phyloP scores from a whole-genome alignment of 2,797 vertebrate genomes.

The Ceryle rudis region DNA sequence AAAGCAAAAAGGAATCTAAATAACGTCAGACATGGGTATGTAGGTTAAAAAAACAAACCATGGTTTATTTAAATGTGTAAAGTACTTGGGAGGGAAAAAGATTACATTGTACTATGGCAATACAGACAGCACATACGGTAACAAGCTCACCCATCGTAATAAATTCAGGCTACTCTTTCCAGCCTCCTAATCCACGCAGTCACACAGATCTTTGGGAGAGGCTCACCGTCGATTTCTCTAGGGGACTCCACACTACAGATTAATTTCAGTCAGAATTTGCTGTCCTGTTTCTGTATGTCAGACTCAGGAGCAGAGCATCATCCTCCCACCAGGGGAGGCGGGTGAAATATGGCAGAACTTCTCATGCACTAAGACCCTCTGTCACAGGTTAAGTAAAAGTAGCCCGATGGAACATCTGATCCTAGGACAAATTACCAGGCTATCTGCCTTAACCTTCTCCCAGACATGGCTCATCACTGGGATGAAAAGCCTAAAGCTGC shows the following conservation, averaged over 20 bases:
- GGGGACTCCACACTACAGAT: not conserved
- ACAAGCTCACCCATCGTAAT: not conserved
- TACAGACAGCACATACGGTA: not conserved
- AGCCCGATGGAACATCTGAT: not conserved
- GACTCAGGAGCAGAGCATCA: not conserved
- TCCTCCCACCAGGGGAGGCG: conserved; percentile 55
- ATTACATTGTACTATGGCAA: conserved; percentile 36
- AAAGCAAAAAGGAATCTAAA: not conserved
- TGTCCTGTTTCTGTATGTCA: not conserved
- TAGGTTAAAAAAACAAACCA: conserved; percentile 67
- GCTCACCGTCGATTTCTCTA: not conserved
- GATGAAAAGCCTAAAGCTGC: conserved; percentile 57
- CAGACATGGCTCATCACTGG: not conserved
- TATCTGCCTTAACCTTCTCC: conserved; percentile 32
- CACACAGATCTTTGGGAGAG: not conserved
- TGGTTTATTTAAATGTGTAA: conserved; percentile 78
- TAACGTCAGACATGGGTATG: not conserved
- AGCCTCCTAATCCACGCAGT: not conserved
- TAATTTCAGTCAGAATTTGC: conserved; percentile 12
- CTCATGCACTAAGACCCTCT: conserved; percentile 8
- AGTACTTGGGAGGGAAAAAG: conserved; percentile 48
- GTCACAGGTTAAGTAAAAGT: not conserved
- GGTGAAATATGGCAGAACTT: not conserved
- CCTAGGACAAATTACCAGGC: not conserved
- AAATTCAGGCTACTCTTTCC: conserved; percentile 41